Base-by-base conservation (phyloP, 1,140 invertebrate genomes). In the Danaus plexippus region DNA sequence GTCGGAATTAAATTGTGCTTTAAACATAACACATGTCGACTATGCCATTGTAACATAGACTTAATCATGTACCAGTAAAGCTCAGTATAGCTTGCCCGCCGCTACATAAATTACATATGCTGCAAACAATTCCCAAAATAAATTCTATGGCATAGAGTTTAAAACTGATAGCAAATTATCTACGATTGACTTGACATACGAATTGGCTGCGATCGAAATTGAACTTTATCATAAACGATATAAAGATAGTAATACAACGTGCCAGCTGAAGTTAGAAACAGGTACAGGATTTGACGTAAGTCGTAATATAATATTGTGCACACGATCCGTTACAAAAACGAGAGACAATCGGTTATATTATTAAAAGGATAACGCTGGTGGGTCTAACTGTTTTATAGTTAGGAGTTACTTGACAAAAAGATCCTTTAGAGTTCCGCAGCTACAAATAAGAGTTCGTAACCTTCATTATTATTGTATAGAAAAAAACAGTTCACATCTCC, bases 291-390 rank as follows among this genome's bases (percentile, higher is more conserved):
- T 56, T 57, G 51, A 52, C 50, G 52, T 52, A 65, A 62, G 49
- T 18, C 22, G 63, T 66, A 69, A 66, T 60, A 66, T 61, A 63
- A 69, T 69, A 79, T 75, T 72, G 72, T 67, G 73, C 69, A 67
- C 68, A 69, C 76, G 71, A 73, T 55, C 59, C 57, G 65, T 61
- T 66, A 66, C 56, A 77, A 76, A 78, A 73, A 73, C 57, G 52
- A 58, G 57, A 66, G 64, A 67, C 67, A 69, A 67, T 62, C 45
- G 62, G 22, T 60, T 60, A 59, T 67, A 64, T 64, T 64, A 62
- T 55, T 64, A 67, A 63, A 63, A 67, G 52, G 54, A 68, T 65
- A 64, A 64, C 59, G 67, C 61, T 61, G 67, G 64, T 66, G 66
- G 66, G 57, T 61, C 45, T 69, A 69, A 69, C 67, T 69, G 67